Evolutionary conservation across 2,888 invertebrate species (phyloP).

Genomic region (Lochmaea crataegi): DNA sequence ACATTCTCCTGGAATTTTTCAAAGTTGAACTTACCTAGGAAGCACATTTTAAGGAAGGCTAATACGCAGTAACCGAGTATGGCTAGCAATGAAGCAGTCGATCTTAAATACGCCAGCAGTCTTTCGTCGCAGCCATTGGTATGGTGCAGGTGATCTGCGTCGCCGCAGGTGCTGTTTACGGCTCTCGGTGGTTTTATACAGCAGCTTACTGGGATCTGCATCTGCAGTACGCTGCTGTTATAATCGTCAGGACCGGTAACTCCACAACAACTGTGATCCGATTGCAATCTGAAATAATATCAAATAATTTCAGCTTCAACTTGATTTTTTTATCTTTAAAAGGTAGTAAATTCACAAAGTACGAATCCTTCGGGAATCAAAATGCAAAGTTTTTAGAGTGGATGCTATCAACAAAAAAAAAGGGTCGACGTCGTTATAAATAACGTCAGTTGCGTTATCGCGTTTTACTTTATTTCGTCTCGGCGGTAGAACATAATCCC

Average conservation of each 20-base stretch:
- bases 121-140: constrained; percentile 77
- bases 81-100: constrained; percentile 84
- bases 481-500: constrained; percentile 17
- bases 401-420: background rate
- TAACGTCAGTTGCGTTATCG: constrained; percentile 12
- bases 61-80: constrained; percentile 86
- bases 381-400: constrained; percentile 21
- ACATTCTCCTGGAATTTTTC: background rate
- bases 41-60: constrained; percentile 89
- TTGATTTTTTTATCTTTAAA: background rate
- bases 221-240: constrained; percentile 55
- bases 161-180: constrained; percentile 48
- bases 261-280: constrained; percentile 83
- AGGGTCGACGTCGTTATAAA: constrained; percentile 13
- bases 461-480: constrained; percentile 25
- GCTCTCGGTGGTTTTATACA: constrained; percentile 55
- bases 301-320: background rate
- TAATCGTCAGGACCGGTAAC: constrained; percentile 69
- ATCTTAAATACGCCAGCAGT: constrained; percentile 79
- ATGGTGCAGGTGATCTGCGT: constrained; percentile 55
- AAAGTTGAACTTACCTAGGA: constrained; percentile 68
- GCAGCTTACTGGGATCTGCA: constrained; percentile 56
- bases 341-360: constrained; percentile 2
- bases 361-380: constrained; percentile 16
- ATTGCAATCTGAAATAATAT: constrained; percentile 69